A percentile compares a stretch with the other conserved stretches of the same genome.
Conservation (phyloP, 2,113 vertebrate species). For the Melierax canorus region DNA sequence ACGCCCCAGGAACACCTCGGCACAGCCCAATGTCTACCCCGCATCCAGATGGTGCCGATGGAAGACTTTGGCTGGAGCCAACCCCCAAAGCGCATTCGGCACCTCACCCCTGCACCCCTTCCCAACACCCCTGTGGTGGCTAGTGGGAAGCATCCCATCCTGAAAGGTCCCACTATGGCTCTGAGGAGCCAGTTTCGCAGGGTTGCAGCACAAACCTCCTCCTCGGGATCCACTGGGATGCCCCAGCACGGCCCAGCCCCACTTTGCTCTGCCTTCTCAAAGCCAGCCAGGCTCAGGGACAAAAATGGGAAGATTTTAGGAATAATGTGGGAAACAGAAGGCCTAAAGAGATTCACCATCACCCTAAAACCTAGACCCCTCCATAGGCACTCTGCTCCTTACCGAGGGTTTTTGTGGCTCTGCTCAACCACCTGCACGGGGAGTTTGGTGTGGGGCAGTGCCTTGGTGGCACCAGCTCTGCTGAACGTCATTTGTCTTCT, state of each 20-base stretch:
- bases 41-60: not conserved
- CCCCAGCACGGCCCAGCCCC: not conserved
- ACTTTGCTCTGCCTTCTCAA: not conserved
- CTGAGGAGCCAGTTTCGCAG: not conserved
- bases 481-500: not conserved
- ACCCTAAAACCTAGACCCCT: not conserved
- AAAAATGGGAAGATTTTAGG: not conserved
- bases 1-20: rapidly evolving
- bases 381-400: not conserved
- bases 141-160: not conserved
- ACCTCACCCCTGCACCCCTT: not conserved
- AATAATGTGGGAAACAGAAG: not conserved
- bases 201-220: not conserved
- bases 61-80: not conserved
- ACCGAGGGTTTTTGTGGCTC: not conserved
- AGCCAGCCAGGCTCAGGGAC: not conserved
- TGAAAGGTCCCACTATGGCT: not conserved
- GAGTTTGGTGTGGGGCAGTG: not conserved
- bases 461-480: not conserved
- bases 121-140: rapidly evolving
- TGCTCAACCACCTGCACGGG: not conserved
- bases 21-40: rapidly evolving
- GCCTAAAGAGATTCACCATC: not conserved
- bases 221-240: rapidly evolving
- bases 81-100: rapidly evolving